These are phyloP conservation scores for Oenanthe melanoleuca DNA, from an alignment of 2,113 vertebrate species.

Conservation along the genomic window DNA sequence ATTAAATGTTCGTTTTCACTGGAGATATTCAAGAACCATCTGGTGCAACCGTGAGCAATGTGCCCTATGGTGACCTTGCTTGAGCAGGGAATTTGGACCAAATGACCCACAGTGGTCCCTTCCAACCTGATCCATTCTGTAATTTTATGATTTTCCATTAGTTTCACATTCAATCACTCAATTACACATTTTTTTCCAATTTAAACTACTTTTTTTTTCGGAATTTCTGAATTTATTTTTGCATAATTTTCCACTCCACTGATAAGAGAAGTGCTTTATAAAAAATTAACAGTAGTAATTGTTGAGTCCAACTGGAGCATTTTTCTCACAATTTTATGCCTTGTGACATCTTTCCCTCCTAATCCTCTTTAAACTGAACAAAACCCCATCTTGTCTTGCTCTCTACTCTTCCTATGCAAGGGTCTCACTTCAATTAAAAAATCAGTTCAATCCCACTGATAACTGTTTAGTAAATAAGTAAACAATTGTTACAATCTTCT, in stretches of 20 bases:
- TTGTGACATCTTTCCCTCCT: background rate
- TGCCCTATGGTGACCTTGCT: background rate
- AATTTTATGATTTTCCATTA: background rate
- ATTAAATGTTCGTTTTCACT: background rate
- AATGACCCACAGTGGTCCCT: background rate
- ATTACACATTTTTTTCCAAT: background rate
- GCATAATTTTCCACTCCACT: background rate
- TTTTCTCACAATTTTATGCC: background rate
- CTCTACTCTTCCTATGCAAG: background rate
- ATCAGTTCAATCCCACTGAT: background rate
- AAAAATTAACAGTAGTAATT: background rate
- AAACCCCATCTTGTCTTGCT: background rate
- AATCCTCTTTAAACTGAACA: background rate
- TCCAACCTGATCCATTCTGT: background rate
- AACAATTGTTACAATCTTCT: background rate
- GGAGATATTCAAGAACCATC: background rate
- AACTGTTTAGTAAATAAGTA: background rate
- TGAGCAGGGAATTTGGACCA: background rate
- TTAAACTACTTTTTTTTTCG: background rate
- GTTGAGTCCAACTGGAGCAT: background rate
- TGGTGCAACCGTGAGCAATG: background rate
- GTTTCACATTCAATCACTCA: background rate
- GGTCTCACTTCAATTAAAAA: background rate
- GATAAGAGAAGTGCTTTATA: background rate
- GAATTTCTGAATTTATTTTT: background rate